Evolutionary conservation across 1,140 invertebrate genomes (phyloP), one percentile per base, ranked within the genome.

Genomic region (Ectropis grisescens): DNA sequence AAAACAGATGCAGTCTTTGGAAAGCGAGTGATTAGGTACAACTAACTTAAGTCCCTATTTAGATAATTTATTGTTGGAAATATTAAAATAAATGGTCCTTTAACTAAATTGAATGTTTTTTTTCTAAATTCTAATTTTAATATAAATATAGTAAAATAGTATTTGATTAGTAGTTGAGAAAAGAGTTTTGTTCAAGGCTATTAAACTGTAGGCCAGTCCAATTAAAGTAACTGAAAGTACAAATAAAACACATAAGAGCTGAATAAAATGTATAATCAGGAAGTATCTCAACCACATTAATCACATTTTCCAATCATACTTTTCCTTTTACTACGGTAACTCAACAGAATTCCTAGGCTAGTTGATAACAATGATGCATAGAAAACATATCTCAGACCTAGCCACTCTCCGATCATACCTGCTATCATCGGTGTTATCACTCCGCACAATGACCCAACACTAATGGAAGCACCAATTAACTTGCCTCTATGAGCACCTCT

Each of bases 401-500:
- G 42, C 33, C 56, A 62, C 49, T 85, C 72, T 16, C 66, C 70
- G 29, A 85, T 65, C 14, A 82, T 38, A n/a, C 84, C 85, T 13
- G 84, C 67, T 2, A 81, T 49, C 38, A 85, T 67, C 1, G 85
- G 85, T 13, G 83, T 72, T 7, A 85, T 32, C 30, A 86, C 82
- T 23, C 84, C 80, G 0, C 84, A 65, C 9, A 86, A 53, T 4
- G 84, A 85, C 35, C 84, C 60, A 2, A 86, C 67, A 75, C 85
- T 86, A 47, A 85, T 85, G 2, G 83, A 82, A 26, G 84, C 82
- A n/a, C 85, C 85, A 12, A 85, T 82, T 16, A 86, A 54, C 14
- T 83, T 85, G 2, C 84, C 86, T 48, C 75, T 69, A 41, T 86
- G 82, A 27, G 82, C 69, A 2, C 64, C 51, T 30, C 69, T 46